Evolutionary conservation across 2,888 invertebrate species (phyloP), one percentile per base, ranked within the genome.

Genomic region (Agrotis puta): DNA sequence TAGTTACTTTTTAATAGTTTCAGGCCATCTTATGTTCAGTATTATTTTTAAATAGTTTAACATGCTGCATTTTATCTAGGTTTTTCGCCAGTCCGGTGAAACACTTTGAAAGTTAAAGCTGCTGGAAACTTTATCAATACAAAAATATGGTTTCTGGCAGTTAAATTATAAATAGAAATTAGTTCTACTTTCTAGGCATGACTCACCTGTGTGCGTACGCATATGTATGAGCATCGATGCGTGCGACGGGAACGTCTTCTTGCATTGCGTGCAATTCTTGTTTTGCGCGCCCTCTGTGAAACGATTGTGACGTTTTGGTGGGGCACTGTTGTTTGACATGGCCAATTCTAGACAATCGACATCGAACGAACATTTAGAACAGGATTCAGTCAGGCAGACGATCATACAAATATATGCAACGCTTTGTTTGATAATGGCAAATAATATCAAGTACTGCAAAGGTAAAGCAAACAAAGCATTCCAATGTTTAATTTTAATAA

Each of bases 191-290:
- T 3, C 56, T 58, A 27, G 13, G n/a, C 14, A 18, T 64, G 22
- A 87, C 88, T 89, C 47, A 93, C 97, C 97, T 84, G 98, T 98
- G 87, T 98, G 98, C 47, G 97, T 98, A 86, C 98, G 95, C 92
- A 97, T 97, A 90, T 98, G 98, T 87, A 98, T 98, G 74, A 98
- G 96, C 98, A 98, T 98, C 70, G 98, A 98, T 66, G 98, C 98
- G 91, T 98, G 97, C 66, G 98, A 98, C 71, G 98, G 98, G 94
- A 98, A 98, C 82, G 96, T 96, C 94, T 98, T 98, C 90, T 97
- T 97, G 94, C 98, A 98, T 75, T 97, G 96, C 86, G 97, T 92
- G 93, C 98, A 98, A 79, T 94, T 95, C 94, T 97, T 97, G 91
- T 95, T 96, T 89, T 96, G 95, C 88, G 92, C 94, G 90, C 96